A percentile compares a stretch with the other conserved stretches of the same genome.
Conservation (phyloP, 2,113 vertebrate species). For the Nothocercus nigrocapillus region DNA sequence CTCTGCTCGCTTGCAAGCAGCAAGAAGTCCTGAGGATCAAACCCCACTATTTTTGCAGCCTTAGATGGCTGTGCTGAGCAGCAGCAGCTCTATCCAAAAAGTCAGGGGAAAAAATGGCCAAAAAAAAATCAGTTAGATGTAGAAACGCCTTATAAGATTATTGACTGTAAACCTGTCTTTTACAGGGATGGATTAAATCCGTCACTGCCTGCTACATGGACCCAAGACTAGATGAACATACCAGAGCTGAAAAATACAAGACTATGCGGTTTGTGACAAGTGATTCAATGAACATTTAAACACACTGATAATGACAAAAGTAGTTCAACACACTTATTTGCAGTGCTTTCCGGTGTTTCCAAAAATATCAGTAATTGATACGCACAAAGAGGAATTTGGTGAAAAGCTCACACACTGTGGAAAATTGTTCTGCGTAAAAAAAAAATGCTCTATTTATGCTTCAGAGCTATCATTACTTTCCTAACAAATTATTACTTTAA, state of each 20-base stretch:
- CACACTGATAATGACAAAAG: neutral
- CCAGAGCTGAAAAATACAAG: neutral
- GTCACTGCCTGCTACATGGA: neutral
- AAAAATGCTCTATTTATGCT: neutral
- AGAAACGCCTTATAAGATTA: neutral
- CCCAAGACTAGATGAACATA: neutral
- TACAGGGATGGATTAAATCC: neutral
- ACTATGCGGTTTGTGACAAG: neutral
- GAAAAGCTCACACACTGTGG: neutral
- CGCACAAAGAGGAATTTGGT: neutral
- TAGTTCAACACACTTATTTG: neutral
- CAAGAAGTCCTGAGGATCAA: neutral
- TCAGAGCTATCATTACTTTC: neutral
- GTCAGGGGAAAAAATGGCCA: fast-evolving
- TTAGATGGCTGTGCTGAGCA: neutral
- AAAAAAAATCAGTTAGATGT: neutral
- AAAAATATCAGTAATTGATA: neutral
- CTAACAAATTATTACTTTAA: neutral
- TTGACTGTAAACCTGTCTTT: neutral
- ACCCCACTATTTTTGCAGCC: neutral
- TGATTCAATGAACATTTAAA: neutral
- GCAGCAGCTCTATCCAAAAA: neutral
- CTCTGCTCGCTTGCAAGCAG: neutral
- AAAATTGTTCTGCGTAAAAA: neutral
- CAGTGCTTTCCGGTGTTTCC: neutral